Conservation (phyloP, 2,113 vertebrate species). For the Labrus mixtus region DNA sequence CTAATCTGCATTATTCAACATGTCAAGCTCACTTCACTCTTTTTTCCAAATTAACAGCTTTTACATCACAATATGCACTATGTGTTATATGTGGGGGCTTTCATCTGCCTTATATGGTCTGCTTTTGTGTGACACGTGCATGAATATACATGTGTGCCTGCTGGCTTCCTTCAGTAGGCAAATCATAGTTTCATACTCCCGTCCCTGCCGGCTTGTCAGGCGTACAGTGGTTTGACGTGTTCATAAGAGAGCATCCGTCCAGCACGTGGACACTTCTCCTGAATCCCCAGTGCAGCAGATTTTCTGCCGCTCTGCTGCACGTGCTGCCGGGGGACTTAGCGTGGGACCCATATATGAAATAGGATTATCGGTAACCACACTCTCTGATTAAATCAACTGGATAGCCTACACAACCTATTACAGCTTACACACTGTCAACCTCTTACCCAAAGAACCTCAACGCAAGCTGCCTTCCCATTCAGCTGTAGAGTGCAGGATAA, state of each 20-base stretch:
- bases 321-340: slow-evolving; percentile 56
- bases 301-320: slow-evolving; percentile 52
- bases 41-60: background rate
- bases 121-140: slow-evolving; percentile 5
- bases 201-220: background rate
- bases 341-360: slow-evolving; percentile 69
- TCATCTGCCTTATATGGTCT: slow-evolving; percentile 16
- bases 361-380: slow-evolving; percentile 72
- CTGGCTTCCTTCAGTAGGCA: slow-evolving; percentile 24
- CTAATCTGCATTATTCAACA: background rate
- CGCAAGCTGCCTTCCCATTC: slow-evolving; percentile 27
- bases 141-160: slow-evolving; percentile 2
- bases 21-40: background rate
- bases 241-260: slow-evolving; percentile 38
- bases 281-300: slow-evolving; percentile 50
- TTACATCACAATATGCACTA: background rate
- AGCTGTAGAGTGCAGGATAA: slow-evolving; percentile 9
- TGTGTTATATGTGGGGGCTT: background rate
- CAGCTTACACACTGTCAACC: slow-evolving; percentile 61
- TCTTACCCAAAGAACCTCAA: slow-evolving; percentile 41
- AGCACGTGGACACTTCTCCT: slow-evolving; percentile 52
- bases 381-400: slow-evolving; percentile 74
- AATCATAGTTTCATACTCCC: slow-evolving; percentile 27
- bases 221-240: slow-evolving; percentile 19
- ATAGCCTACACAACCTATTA: slow-evolving; percentile 65